Conservation (phyloP, 1,140 invertebrate species). For the Cyclina sinensis region DNA sequence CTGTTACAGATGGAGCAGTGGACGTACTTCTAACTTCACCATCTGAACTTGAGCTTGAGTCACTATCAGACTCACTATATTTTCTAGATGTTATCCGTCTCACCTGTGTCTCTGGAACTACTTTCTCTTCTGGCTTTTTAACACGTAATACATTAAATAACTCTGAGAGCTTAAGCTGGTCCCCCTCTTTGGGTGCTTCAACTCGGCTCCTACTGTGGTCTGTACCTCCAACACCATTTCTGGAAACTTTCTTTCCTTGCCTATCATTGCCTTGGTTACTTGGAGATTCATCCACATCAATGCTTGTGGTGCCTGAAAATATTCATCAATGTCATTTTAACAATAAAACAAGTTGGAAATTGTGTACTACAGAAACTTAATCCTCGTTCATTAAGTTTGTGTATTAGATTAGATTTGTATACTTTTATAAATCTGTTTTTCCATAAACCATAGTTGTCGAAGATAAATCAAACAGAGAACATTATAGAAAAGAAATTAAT, state of each 20-base stretch:
- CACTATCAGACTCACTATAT: constrained; percentile 67
- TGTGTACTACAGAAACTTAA: not conserved
- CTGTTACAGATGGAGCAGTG: constrained; percentile 49
- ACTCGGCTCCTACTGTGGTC: constrained; percentile 38
- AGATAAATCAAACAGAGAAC: no score
- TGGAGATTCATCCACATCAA: constrained; percentile 50
- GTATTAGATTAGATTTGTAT: not conserved
- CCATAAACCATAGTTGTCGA: no score
- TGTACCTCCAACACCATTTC: constrained; percentile 48
- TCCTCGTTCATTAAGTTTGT: not conserved
- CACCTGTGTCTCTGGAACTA: constrained; percentile 40
- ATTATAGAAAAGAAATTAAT: no score
- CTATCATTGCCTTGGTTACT: constrained; percentile 13
- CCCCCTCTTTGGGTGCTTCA: constrained; percentile 52
- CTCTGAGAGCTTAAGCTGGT: constrained; percentile 56
- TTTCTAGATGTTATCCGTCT: constrained; percentile 39
- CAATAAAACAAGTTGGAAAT: constrained; percentile 1
- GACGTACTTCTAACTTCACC: constrained; percentile 51
- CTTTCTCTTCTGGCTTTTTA: constrained; percentile 43
- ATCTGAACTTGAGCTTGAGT: constrained; percentile 67
- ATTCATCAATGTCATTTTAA: not conserved
- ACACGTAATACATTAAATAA: constrained; percentile 57
- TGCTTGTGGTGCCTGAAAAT: constrained; percentile 55
- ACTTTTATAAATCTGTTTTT: not conserved
- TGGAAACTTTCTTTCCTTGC: constrained; percentile 14